Conservation (phyloP, 2,113 vertebrate genomes). For the Apodemus speciosus region DNA sequence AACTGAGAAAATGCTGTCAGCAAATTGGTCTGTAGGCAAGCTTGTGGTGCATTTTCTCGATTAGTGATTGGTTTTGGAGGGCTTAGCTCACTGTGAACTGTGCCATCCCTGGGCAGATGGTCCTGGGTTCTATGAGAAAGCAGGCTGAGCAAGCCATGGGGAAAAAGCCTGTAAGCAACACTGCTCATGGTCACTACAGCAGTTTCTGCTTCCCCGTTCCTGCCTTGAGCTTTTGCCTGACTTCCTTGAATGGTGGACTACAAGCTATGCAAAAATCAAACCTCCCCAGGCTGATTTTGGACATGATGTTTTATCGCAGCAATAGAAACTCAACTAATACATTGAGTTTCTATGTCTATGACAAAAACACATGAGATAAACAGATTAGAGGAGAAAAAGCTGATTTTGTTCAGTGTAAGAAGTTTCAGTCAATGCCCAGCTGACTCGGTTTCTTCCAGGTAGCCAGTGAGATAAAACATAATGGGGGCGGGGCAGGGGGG, state of each 20-base stretch:
- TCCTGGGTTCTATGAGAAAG: not conserved
- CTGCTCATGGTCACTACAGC: not conserved
- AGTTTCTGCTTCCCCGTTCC: not conserved
- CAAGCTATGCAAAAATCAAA: not conserved
- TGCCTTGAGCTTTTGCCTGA: not conserved
- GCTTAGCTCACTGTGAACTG: not conserved
- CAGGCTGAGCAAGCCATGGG: not conserved
- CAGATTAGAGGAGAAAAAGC: not conserved
- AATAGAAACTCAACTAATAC: not conserved
- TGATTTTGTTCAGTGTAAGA: not conserved
- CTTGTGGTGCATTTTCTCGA: not conserved
- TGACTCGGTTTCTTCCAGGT: not conserved
- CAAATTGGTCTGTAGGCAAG: not conserved
- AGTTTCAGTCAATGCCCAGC: not conserved
- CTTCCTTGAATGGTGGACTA: not conserved
- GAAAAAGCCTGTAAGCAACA: not conserved
- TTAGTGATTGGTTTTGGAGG: not conserved
- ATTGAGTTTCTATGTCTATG: not conserved
- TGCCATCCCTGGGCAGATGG: not conserved
- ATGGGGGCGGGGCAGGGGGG: too few species aligned
- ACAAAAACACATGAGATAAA: not conserved
- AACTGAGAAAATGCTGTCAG: not conserved
- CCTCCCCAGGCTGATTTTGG: not conserved
- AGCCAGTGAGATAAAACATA: not conserved
- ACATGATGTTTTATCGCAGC: not conserved